Conservation (phyloP, 2,113 vertebrate genomes). For the Rhea pennata region DNA sequence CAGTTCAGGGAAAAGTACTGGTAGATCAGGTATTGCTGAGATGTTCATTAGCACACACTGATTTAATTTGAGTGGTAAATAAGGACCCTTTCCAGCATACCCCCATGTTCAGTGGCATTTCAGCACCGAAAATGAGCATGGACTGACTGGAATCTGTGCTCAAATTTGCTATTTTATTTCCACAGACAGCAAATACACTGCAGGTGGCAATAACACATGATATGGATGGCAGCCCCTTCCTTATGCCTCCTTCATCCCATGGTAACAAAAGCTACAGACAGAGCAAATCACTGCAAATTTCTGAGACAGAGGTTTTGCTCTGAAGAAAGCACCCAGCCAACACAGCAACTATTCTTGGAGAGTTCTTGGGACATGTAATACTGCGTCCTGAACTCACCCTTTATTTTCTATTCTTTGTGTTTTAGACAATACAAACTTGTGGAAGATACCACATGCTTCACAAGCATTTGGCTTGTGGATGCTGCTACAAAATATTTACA, state of each 20-base stretch:
- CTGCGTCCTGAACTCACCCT: neutral
- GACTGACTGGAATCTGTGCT: neutral
- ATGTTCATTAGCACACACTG: neutral
- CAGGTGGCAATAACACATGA: neutral
- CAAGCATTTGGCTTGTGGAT: neutral
- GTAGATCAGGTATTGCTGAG: neutral
- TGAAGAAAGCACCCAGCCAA: neutral
- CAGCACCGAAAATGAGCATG: neutral
- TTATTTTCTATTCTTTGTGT: neutral
- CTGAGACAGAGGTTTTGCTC: neutral
- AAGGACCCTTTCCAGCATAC: neutral
- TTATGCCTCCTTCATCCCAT: neutral
- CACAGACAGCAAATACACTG: neutral
- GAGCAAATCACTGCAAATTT: neutral
- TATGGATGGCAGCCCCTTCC: neutral
- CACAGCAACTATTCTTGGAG: neutral
- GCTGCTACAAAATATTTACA: neutral
- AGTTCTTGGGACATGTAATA: neutral
- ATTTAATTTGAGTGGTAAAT: neutral
- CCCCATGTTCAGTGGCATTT: neutral
- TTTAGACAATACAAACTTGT: neutral
- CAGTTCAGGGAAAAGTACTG: neutral
- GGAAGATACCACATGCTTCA: neutral
- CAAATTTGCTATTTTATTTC: neutral
- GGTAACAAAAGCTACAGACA: neutral